Conservation (phyloP, 2,888 invertebrate species). For the Chesias legatella region DNA sequence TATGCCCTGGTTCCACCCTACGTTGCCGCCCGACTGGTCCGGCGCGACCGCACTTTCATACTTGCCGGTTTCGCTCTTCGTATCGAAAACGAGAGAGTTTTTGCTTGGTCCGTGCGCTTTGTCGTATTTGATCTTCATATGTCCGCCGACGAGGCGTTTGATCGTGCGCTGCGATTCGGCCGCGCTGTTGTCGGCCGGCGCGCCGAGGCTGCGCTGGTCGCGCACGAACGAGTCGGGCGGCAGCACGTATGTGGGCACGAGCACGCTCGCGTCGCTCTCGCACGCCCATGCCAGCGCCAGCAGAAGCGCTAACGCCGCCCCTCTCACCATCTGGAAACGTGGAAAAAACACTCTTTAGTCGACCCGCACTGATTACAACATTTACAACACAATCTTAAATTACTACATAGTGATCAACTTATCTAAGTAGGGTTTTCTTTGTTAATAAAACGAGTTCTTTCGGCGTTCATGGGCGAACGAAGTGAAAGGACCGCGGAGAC, state of each 20-base stretch:
- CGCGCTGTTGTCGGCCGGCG: constrained; percentile 48
- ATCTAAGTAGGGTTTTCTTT: constrained; percentile 68
- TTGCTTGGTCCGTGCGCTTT: constrained; percentile 66
- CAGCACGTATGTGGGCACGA: constrained; percentile 76
- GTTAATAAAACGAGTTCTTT: constrained; percentile 52
- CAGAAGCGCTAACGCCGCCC: constrained; percentile 73
- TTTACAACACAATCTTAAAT: constrained; percentile 32
- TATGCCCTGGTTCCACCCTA: constrained; percentile 77
- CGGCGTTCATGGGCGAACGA: constrained; percentile 62
- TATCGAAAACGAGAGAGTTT: constrained; percentile 59
- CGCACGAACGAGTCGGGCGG: constrained; percentile 77
- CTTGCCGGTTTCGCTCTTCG: constrained; percentile 65
- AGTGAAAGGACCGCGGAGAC: constrained; percentile 75
- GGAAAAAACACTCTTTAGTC: constrained; percentile 61
- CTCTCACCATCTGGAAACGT: constrained; percentile 80
- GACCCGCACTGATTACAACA: constrained; percentile 35
- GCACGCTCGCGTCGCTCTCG: constrained; percentile 63
- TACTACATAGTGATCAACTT: constrained; percentile 54
- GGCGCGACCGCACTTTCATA: constrained; percentile 61
- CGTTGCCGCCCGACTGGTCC: constrained; percentile 73
- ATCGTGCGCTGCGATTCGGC: constrained; percentile 78
- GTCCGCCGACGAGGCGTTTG: constrained; percentile 85
- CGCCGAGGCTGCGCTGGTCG: constrained; percentile 71
- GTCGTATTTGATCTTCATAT: constrained; percentile 76
- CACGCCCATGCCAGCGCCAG: constrained; percentile 73